Conservation (phyloP, 2,113 vertebrate species). For the Callorhinus ursinus region DNA sequence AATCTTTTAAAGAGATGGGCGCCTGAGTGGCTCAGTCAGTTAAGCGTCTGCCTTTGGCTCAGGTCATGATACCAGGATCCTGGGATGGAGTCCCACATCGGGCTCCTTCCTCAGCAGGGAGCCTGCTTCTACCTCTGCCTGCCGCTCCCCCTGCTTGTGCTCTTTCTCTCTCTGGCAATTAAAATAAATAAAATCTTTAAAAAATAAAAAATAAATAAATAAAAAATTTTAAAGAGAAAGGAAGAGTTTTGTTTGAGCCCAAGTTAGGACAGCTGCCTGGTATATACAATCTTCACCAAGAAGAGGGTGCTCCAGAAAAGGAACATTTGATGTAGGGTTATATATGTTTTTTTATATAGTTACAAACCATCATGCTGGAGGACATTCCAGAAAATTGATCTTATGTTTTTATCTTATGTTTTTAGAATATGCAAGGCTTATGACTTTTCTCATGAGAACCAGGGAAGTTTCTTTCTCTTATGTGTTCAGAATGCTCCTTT, state of each 20-base stretch:
- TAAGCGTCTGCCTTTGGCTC: too few relatives aligned
- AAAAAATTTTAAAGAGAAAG: neutral
- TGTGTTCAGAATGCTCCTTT: neutral
- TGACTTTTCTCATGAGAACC: neutral
- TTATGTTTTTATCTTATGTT: neutral
- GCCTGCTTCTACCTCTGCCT: too few relatives aligned
- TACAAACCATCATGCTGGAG: neutral
- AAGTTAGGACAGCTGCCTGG: neutral
- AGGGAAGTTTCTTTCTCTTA: neutral
- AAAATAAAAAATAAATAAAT: too few relatives aligned
- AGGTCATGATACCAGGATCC: too few relatives aligned
- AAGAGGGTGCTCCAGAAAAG: neutral
- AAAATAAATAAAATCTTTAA: too few relatives aligned
- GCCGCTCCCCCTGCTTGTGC: too few relatives aligned
- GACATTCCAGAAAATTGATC: neutral
- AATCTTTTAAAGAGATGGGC: neutral
- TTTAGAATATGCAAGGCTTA: neutral
- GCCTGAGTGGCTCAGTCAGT: too few relatives aligned
- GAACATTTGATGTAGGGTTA: neutral
- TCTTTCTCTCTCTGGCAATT: too few relatives aligned
- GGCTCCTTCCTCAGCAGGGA: too few relatives aligned
- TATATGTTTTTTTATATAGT: neutral
- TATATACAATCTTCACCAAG: neutral
- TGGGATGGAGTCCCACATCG: too few relatives aligned
- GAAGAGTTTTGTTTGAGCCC: neutral